Percentiles rank a stretch among this genome's conserved stretches.
These are phyloP conservation scores for Drosophila kepulauana DNA, from an alignment of 1,140 invertebrate genomes.

Conservation along the genomic window DNA sequence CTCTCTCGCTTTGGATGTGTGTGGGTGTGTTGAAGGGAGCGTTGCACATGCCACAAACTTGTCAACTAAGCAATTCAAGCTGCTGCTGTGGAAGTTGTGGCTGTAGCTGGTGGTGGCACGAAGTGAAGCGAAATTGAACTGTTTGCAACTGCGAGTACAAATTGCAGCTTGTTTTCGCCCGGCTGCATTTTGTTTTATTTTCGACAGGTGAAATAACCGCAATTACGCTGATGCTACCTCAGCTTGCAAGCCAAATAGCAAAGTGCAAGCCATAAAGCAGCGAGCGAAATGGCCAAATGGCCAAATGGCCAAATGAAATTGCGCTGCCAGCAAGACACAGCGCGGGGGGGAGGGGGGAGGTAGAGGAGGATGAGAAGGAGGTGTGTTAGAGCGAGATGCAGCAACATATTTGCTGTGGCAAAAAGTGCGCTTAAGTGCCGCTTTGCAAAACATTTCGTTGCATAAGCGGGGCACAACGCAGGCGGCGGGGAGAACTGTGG, in stretches of 20 bases:
- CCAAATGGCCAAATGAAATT: slow-evolving; percentile 67
- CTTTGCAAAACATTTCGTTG: slow-evolving; percentile 79
- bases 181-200: slow-evolving; percentile 81
- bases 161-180: slow-evolving; percentile 78
- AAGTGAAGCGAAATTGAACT: slow-evolving; percentile 72
- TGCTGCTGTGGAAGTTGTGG: not conserved
- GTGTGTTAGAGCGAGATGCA: not conserved
- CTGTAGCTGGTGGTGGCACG: slow-evolving; percentile 1
- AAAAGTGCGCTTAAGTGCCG: slow-evolving; percentile 79
- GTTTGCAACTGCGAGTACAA: slow-evolving; percentile 75
- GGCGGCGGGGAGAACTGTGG: slow-evolving; percentile 21
- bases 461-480: slow-evolving; percentile 34
- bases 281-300: slow-evolving; percentile 18
- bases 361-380: not conserved
- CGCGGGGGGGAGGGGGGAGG: not conserved
- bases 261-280: slow-evolving; percentile 57
- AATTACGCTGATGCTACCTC: slow-evolving; percentile 71
- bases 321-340: slow-evolving; percentile 24
- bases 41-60: slow-evolving; percentile 59
- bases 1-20: not conserved
- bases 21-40: slow-evolving; percentile 27
- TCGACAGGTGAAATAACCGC: slow-evolving; percentile 82
- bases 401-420: slow-evolving; percentile 72
- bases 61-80: slow-evolving; percentile 61
- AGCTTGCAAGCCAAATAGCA: slow-evolving; percentile 44